Evolutionary conservation across 2,797 vertebrate species (phyloP).

Genomic region (Melanotaenia parkinsoni): DNA sequence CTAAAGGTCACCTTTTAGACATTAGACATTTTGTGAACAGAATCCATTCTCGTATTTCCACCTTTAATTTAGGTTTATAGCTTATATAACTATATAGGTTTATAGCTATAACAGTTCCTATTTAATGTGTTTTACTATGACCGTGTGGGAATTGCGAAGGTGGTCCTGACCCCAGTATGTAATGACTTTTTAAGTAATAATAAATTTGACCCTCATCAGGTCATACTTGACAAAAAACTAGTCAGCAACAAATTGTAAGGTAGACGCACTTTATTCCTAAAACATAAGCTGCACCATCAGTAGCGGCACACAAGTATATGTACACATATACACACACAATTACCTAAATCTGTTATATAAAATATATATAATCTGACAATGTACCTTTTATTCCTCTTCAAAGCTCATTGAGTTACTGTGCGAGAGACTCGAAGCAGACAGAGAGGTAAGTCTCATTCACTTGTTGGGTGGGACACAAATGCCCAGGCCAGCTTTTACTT

Average conservation of each 20-base stretch:
- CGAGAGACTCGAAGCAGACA: conserved; percentile 97
- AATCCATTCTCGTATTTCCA: no score
- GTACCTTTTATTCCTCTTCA: conserved; percentile 94
- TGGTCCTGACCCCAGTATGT: no score
- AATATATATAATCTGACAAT: conserved; percentile 98
- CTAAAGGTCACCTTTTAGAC: no score
- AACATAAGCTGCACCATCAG: conserved; percentile 88
- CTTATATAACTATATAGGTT: no score
- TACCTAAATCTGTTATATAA: conserved; percentile 99
- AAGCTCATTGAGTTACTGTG: conserved; percentile 99
- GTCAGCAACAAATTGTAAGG: conserved; percentile 56
- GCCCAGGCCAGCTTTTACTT: conserved; percentile 87
- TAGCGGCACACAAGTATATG: conserved; percentile 88
- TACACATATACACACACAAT: conserved; percentile 85
- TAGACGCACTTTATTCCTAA: conserved; percentile 91
- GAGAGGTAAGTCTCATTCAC: conserved; percentile 97
- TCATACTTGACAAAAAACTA: conserved; percentile 20
- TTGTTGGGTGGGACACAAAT: conserved; percentile 96
- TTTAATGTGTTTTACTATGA: no score
- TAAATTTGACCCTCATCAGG: no score
- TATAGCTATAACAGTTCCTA: no score
- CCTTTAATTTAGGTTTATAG: no score
- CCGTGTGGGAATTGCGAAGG: no score
- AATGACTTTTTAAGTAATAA: no score
- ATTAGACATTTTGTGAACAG: no score